A percentile compares a stretch with the other conserved stretches of the same genome.
These are phyloP conservation scores for Molossus alvarezi DNA, from an alignment of 2,797 vertebrate species.

Conservation along the genomic window DNA sequence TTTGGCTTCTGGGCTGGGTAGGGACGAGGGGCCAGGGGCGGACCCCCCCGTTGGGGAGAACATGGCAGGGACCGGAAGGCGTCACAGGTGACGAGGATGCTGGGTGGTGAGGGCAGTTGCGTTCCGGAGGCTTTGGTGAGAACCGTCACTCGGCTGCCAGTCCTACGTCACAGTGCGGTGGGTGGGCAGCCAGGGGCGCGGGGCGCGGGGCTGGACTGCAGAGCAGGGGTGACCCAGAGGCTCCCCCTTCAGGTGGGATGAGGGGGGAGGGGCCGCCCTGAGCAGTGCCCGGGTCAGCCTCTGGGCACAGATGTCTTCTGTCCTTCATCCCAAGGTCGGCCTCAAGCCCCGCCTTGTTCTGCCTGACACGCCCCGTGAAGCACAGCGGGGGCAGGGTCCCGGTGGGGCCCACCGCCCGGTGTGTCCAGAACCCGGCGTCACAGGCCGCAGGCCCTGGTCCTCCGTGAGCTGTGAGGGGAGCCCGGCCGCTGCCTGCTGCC, in stretches of 20 bases:
- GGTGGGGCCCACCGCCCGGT: neutral
- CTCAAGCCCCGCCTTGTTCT: neutral
- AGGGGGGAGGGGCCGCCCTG: rapidly evolving
- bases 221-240: neutral
- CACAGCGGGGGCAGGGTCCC: rapidly evolving
- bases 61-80: too few species aligned
- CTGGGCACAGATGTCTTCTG: rapidly evolving
- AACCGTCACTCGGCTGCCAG: too few species aligned
- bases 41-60: too few species aligned
- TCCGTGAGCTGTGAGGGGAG: neutral
- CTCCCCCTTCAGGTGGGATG: neutral
- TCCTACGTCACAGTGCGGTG: too few species aligned
- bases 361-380: neutral
- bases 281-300: rapidly evolving
- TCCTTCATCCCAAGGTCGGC: neutral
- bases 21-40: too few species aligned
- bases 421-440: neutral
- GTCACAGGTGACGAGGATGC: too few species aligned
- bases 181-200: too few species aligned
- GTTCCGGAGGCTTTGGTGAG: too few species aligned
- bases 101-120: neutral
- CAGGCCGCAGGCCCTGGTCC: rapidly evolving
- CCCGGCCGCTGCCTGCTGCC: neutral
- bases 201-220: too few species aligned
- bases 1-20: rapidly evolving